Evolutionary conservation across 2,113 vertebrate genomes (phyloP), one percentile per base, ranked within the genome.

Genomic region (Pollachius pollachius): DNA sequence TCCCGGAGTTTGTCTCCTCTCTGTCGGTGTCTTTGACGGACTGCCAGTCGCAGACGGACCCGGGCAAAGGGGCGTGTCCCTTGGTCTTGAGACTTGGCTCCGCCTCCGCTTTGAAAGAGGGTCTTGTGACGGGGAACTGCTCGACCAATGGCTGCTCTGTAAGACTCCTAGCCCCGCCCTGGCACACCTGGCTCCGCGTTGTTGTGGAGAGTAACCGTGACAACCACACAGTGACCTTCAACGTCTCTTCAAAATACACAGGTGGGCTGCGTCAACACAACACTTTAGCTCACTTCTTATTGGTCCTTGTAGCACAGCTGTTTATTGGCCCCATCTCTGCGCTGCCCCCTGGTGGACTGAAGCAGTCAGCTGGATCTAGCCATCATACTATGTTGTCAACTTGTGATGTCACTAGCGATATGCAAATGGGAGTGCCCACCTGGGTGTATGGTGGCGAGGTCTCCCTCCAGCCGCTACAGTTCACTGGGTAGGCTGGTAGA

Each of bases 111-210:
- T 85, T 94, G 68, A 90, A 85, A 0, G 84, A 77, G 8, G 87
- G 86, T 77, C 90, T 91, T 21, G 90, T 91, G 72, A 90, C 81
- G 0, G 19, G 93, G 56, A 94, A 92, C 81, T 99, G 97, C 81
- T 77, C 74, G 0, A 84, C 88, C 52, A 83, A 13, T 0, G 15
- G 18, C 69, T 99, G 97, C 87, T 87, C 77, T 21, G 78, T 92
- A 0, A 62, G 81, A 13, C 87, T 99, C 16, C 69, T 77, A 0
- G 90, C 90, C 0, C 96, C 95, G 0, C 96, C 96, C 0, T 99
- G 97, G 97, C 91, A 93, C 77, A 89, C 84, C 63, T 99, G 97
- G 97, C 73, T 99, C 62, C 92, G 89, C 27, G 87, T 98, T 76
- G 85, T 87, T 0, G 92, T 94, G 71, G 94, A 96, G 83, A 94